phyloP scores from a whole-genome alignment of 2,797 vertebrate species.

The Zalophus californianus region DNA sequence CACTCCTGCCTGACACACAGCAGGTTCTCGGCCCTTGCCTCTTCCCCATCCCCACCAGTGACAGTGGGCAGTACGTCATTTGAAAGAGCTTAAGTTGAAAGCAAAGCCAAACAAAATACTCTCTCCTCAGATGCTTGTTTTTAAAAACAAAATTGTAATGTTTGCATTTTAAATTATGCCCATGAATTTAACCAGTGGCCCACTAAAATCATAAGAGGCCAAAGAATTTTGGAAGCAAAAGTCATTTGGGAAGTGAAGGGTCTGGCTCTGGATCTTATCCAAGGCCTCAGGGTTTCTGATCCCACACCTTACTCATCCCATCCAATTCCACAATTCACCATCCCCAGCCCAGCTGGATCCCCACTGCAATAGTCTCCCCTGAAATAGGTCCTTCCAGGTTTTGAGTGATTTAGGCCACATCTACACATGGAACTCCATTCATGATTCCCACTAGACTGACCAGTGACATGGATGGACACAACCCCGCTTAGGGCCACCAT shows the following conservation, averaged over 20 bases:
- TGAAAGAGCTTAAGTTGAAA: not conserved
- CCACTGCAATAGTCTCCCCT: too few relatives aligned
- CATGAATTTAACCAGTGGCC: not conserved
- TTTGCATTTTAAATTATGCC: not conserved
- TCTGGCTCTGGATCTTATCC: not conserved
- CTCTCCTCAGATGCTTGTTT: not conserved
- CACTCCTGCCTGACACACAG: fast-evolving
- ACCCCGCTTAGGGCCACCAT: fast-evolving
- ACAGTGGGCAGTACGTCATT: not conserved
- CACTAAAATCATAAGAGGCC: not conserved
- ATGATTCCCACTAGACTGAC: not conserved
- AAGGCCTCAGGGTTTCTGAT: not conserved
- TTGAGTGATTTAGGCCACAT: fast-evolving
- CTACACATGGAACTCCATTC: not conserved
- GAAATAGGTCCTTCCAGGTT: not conserved
- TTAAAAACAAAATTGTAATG: slow-evolving; percentile 1
- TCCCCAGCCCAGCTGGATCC: too few relatives aligned
- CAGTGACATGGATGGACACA: not conserved
- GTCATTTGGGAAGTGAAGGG: not conserved
- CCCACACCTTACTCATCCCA: not conserved
- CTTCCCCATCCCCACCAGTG: not conserved
- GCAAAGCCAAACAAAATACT: not conserved
- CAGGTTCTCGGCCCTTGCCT: not conserved
- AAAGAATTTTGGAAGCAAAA: not conserved
- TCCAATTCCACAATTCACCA: not conserved